Conservation (phyloP, 2,113 vertebrate genomes). For the Chaetura pelagica region DNA sequence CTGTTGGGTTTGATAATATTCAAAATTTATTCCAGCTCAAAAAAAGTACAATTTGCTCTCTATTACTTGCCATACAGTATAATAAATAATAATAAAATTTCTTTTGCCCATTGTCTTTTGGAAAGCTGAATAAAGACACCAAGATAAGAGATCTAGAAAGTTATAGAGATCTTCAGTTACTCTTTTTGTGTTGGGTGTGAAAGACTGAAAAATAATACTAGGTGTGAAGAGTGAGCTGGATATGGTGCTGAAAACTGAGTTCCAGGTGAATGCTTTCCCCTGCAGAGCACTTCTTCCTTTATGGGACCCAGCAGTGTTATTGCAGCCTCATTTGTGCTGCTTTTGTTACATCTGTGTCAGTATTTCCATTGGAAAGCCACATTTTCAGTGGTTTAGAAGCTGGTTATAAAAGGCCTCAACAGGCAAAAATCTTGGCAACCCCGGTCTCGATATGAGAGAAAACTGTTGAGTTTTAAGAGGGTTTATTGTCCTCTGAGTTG, state of each 20-base stretch:
- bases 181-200: neutral
- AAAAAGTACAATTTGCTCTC: neutral
- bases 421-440: neutral
- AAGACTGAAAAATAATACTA: neutral
- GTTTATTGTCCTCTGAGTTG: neutral
- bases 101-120: neutral
- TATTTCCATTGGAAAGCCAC: neutral
- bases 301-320: neutral
- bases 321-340: neutral
- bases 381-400: neutral
- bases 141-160: neutral
- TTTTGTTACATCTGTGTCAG: neutral
- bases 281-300: neutral
- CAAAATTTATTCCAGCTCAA: neutral
- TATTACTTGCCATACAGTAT: neutral
- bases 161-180: neutral
- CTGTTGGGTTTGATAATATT: neutral
- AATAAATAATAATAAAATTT: neutral
- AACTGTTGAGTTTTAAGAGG: neutral
- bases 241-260: neutral
- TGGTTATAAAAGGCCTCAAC: neutral
- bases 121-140: neutral
- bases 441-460: neutral
- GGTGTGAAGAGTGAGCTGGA: neutral
- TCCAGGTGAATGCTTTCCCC: neutral